Evolutionary conservation across 2,113 vertebrate species (phyloP).

Genomic region (Pachycephala philippinensis): DNA sequence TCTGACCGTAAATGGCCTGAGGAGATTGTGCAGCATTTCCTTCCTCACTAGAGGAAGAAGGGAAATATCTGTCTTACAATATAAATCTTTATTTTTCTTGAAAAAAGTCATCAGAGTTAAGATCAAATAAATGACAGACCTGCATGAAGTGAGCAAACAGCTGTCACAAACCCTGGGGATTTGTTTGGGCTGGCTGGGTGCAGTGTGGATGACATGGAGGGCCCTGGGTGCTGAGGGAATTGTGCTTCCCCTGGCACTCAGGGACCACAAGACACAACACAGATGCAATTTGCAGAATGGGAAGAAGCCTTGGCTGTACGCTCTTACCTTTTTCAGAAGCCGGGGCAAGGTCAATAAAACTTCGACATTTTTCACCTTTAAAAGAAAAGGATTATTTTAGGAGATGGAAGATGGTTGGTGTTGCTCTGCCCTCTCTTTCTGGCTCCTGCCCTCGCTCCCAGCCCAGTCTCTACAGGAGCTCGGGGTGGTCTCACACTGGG

Average conservation of each 20-base stretch:
- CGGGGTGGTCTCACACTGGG: rapidly evolving
- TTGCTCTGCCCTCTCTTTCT: neutral
- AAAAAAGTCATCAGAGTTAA: neutral
- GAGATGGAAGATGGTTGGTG: neutral
- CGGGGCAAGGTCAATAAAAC: constrained; percentile 97
- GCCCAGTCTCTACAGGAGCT: neutral
- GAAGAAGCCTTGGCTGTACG: neutral
- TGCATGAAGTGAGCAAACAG: neutral
- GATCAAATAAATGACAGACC: neutral
- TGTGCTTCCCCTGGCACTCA: neutral
- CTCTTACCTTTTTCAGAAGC: constrained; percentile 95
- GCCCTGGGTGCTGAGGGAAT: neutral
- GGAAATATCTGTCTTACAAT: neutral
- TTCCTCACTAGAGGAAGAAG: neutral
- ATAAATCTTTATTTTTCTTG: neutral
- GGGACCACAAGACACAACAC: neutral
- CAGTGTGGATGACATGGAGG: neutral
- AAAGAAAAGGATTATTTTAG: constrained; percentile 41
- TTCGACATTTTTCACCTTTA: constrained; percentile 94
- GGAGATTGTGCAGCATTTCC: neutral
- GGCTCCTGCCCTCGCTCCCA: neutral
- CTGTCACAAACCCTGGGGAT: neutral
- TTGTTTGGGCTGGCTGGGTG: neutral
- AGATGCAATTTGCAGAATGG: neutral
- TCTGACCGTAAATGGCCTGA: neutral